These are phyloP conservation scores for Nannoperca obscura DNA, from an alignment of 2,797 vertebrate species.

Conservation along the genomic window DNA sequence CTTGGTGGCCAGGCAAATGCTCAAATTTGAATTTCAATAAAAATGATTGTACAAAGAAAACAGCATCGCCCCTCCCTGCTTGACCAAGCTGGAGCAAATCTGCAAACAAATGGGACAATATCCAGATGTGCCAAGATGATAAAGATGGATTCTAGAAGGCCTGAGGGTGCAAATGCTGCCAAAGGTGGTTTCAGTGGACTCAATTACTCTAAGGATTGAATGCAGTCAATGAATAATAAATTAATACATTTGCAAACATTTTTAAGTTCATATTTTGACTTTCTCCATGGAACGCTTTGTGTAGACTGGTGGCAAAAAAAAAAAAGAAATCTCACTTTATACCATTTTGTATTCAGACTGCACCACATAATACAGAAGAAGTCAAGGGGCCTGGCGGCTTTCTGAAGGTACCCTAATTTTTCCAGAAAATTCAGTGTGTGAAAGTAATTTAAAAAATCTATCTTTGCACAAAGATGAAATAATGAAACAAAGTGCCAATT, in stretches of 20 bases:
- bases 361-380: conserved; percentile 21
- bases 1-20: neutral
- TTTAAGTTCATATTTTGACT: conserved; percentile 5
- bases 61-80: neutral
- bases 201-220: neutral
- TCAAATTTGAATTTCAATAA: neutral
- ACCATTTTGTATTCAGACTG: conserved; percentile 28
- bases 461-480: conserved; percentile 28
- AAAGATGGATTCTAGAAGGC: conserved; percentile 4
- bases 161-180: conserved; percentile 1
- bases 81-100: neutral
- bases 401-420: conserved; percentile 20
- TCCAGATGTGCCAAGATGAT: neutral
- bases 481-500: conserved; percentile 46
- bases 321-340: conserved; percentile 13
- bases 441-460: conserved; percentile 31
- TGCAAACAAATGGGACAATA: conserved; percentile 2
- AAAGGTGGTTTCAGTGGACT: conserved; percentile 14
- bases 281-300: conserved; percentile 27
- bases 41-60: neutral
- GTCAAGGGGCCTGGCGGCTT: conserved; percentile 16
- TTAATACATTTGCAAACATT: conserved; percentile 21
- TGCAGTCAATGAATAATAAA: neutral
- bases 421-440: neutral
- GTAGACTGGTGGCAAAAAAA: neutral